Conservation (phyloP, 2,797 vertebrate species). For the Anguilla pacifica region DNA sequence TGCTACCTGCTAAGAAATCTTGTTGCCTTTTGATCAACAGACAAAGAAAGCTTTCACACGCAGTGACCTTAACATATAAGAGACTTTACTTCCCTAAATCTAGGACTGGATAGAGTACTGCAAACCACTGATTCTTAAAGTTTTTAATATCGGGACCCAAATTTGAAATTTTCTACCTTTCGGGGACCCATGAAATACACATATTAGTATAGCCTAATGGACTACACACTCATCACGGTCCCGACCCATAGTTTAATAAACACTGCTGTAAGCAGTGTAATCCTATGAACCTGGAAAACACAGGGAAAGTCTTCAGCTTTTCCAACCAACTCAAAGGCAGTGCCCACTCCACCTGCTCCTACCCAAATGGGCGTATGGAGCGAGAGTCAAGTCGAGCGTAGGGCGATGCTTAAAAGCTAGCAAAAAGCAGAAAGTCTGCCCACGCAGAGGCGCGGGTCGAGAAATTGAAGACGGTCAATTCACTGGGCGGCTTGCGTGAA, state of each 20-base stretch:
- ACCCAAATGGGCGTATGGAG: neutral
- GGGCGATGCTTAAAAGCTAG: neutral
- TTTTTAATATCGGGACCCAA: too few species aligned
- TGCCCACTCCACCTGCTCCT: neutral
- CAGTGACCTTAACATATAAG: neutral
- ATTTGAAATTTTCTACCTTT: too few species aligned
- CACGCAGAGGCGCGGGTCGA: neutral
- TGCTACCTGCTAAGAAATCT: neutral
- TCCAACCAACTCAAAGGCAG: neutral
- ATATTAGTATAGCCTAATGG: too few species aligned
- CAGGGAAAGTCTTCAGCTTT: neutral
- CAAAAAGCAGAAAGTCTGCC: neutral
- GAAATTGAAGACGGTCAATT: conserved; percentile 43
- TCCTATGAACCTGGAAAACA: neutral
- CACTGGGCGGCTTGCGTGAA: conserved; percentile 64
- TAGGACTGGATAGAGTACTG: neutral
- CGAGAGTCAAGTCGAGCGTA: neutral
- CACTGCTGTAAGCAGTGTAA: too few species aligned
- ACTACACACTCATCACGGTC: too few species aligned
- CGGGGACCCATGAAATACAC: too few species aligned
- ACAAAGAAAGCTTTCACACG: neutral
- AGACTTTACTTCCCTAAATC: neutral
- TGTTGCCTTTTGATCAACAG: neutral
- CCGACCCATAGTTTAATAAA: too few species aligned
- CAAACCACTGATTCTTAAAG: too few species aligned